Evolutionary conservation across 2,888 invertebrate species (phyloP).

Genomic region (Amiota minor): DNA sequence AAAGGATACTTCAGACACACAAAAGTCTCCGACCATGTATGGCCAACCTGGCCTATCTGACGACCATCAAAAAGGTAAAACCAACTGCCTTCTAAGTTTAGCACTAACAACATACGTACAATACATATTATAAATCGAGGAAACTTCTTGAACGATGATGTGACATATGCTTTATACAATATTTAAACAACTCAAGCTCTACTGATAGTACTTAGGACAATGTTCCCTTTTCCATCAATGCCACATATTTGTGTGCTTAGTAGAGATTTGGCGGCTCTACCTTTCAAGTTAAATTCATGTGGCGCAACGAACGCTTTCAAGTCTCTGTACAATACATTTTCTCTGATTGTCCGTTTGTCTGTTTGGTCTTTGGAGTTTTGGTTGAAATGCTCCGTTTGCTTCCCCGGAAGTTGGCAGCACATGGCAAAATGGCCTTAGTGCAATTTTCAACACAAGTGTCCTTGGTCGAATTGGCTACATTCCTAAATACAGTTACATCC

Average conservation of each 20-base stretch:
- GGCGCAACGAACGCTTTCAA: slow-evolving; percentile 64
- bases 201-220: background rate
- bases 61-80: slow-evolving; percentile 78
- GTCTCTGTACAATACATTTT: slow-evolving; percentile 44
- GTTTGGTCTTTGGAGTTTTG: slow-evolving; percentile 43
- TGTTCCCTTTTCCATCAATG: background rate
- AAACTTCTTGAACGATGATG: slow-evolving; percentile 47
- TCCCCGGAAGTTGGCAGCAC: slow-evolving; percentile 69
- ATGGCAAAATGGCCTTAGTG: slow-evolving; percentile 62
- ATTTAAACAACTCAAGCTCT: too few relatives aligned
- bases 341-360: slow-evolving; percentile 38
- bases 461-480: slow-evolving; percentile 62
- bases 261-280: slow-evolving; percentile 57
- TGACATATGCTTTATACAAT: background rate
- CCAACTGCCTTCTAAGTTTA: background rate
- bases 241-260: background rate
- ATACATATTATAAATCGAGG: background rate
- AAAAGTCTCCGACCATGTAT: slow-evolving; percentile 75
- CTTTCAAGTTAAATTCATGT: slow-evolving; percentile 69
- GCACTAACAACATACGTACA: background rate
- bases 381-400: slow-evolving; percentile 57
- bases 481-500: slow-evolving; percentile 37
- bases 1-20: slow-evolving; percentile 81
- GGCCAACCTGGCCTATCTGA: slow-evolving; percentile 37
- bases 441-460: slow-evolving; percentile 31